Evolutionary conservation across 64 coral and sea anemone genomes (phyloP), one percentile per base, ranked within the genome.

Genomic region (Actinia equina): DNA sequence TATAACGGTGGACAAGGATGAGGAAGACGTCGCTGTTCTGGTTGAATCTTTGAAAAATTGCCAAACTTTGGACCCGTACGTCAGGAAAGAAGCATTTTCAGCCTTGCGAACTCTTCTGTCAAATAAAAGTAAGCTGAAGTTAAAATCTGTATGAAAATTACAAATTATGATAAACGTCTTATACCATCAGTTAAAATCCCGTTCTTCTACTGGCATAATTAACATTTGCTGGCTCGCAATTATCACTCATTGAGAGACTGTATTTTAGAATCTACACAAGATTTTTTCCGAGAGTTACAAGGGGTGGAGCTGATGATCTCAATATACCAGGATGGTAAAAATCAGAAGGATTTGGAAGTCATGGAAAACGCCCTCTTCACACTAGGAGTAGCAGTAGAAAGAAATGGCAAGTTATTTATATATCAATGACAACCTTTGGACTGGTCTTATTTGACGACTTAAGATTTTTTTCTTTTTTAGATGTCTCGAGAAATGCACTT

Each of bases 281-380:
- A 81, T 49, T 81, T 49, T 20, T 81, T 81, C 17, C 42, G 78
- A 81, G 78, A 81, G 45, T 17, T 81, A 17, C 78, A 81, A 81
- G 78, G 78, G 45, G 78, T 81, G 18, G 78, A 81, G 13, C 49
- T 81, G 19, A 81, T 81, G 78, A 52, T 81, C 10, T 49, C 42
- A 44, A 81, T 81, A 6, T 81, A 51, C 44, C 78, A 81, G 78
- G 18, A 81, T 5, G 26, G 69, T 10, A 49, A 17, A 44, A 81
- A 7, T 81, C n/a, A 81, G 55, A 12, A 57, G 13, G 78, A 51
- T 49, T 22, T 20, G 3, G 78, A 81, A 13, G 78, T 81, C 17
- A 81, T 81, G 42, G 78, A 81, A 44, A 81, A 81, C 22, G 78
- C 78, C 42, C 78, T 81, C 17, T 81, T 49, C 14, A 81, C 78